Percentiles rank a stretch among this genome's conserved stretches.
These are phyloP conservation scores for Ditula angustiorana DNA, from an alignment of 2,888 invertebrate genomes.

Conservation along the genomic window DNA sequence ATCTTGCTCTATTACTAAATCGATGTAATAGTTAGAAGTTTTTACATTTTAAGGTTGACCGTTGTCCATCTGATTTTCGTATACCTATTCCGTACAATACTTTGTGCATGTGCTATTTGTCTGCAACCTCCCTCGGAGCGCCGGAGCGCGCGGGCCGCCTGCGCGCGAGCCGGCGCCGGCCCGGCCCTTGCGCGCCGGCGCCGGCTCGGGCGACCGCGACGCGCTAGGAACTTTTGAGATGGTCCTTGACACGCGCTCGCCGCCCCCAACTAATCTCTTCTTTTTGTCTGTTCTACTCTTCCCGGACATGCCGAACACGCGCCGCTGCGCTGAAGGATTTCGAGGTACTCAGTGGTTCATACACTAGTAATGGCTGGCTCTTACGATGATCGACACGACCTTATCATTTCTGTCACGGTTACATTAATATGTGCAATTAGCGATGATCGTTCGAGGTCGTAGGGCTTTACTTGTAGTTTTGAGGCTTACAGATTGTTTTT, in stretches of 20 bases:
- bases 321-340: constrained; percentile 91
- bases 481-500: constrained; percentile 86
- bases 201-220: constrained; percentile 49
- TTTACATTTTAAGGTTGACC: constrained; percentile 70
- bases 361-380: constrained; percentile 82
- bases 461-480: constrained; percentile 86
- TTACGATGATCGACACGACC: constrained; percentile 78
- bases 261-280: constrained; percentile 87
- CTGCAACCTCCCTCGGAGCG: constrained; percentile 54
- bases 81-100: constrained; percentile 57
- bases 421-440: constrained; percentile 70
- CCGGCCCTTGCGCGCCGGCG: constrained; percentile 44
- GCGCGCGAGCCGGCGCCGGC: constrained; percentile 19
- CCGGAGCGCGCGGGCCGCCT: constrained; percentile 11
- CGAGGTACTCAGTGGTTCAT: constrained; percentile 90
- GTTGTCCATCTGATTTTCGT: constrained; percentile 72
- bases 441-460: constrained; percentile 83
- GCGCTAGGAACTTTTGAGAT: constrained; percentile 95
- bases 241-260: constrained; percentile 90
- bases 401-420: constrained; percentile 73
- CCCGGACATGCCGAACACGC: constrained; percentile 89
- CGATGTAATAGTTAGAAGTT: constrained; percentile 80
- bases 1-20: constrained; percentile 73
- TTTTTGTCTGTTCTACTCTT: constrained; percentile 90
- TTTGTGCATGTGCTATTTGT: constrained; percentile 78